These are phyloP conservation scores for Cryptus viduatorius DNA, from an alignment of 2,888 invertebrate genomes.

Conservation along the genomic window DNA sequence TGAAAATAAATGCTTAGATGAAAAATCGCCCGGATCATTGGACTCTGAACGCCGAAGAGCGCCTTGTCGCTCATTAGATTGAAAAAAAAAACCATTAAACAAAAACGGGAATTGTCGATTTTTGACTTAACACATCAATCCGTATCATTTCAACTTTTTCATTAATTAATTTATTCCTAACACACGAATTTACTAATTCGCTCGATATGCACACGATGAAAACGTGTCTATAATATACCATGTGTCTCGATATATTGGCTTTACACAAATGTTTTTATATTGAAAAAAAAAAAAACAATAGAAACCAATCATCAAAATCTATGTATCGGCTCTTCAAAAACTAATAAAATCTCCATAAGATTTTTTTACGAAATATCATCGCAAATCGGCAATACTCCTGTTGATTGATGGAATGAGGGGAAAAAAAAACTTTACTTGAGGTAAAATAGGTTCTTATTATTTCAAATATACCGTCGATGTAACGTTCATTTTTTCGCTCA, in stretches of 20 bases:
- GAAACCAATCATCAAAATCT: conserved; percentile 30
- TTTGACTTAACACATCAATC: conserved; percentile 4
- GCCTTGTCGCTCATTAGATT: conserved; percentile 25
- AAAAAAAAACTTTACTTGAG: conserved; percentile 10
- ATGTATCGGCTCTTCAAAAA: conserved; percentile 30
- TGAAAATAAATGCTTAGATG: conserved; percentile 45
- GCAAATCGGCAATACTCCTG: neutral
- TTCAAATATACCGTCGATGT: conserved; percentile 44
- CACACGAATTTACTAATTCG: conserved; percentile 11
- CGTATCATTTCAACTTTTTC: neutral
- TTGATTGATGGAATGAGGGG: conserved; percentile 3
- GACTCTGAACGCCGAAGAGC: conserved; percentile 13
- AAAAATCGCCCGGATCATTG: conserved; percentile 35
- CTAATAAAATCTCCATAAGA: conserved; percentile 18
- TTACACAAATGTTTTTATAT: conserved; percentile 1
- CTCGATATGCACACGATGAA: neutral
- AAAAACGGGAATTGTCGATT: conserved; percentile 44
- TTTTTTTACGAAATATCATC: conserved; percentile 8
- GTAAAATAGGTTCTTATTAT: conserved; percentile 34
- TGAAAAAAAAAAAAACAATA: neutral
- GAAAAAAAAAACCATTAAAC: conserved; percentile 17
- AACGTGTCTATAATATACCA: neutral
- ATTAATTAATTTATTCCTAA: conserved; percentile 52
- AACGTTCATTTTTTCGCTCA: conserved; percentile 15
- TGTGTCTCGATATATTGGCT: conserved; percentile 6